These are phyloP conservation scores for Arion vulgaris DNA, from an alignment of 1,140 invertebrate species.

Conservation along the genomic window DNA sequence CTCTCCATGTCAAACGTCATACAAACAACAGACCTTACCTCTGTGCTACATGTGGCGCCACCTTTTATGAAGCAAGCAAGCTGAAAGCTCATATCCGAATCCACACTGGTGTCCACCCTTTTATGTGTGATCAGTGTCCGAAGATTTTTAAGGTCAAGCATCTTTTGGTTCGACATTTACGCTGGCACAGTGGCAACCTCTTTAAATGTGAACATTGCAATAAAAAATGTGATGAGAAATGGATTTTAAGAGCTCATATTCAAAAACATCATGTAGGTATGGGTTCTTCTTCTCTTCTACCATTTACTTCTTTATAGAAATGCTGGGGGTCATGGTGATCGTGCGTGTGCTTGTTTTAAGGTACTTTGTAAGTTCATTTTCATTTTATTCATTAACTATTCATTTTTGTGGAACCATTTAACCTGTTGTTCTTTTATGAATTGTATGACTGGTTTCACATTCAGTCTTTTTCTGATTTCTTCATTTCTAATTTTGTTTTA, in stretches of 20 bases:
- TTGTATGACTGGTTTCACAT: too few species aligned
- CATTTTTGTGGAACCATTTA: too few species aligned
- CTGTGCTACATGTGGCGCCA: background rate
- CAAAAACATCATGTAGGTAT: background rate
- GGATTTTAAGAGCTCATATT: background rate
- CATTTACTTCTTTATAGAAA: too few species aligned
- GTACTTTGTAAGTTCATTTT: too few species aligned
- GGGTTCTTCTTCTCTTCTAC: too few species aligned
- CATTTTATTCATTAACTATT: too few species aligned
- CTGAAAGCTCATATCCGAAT: background rate
- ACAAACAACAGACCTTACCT: background rate
- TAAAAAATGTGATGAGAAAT: background rate
- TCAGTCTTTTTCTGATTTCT: too few species aligned
- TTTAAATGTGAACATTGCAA: background rate
- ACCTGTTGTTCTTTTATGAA: too few species aligned
- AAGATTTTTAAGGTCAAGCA: background rate
- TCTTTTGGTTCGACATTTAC: slow-evolving; percentile 7
- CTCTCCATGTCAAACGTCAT: background rate
- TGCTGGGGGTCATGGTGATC: too few species aligned
- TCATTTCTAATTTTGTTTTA: too few species aligned
- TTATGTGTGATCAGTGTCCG: slow-evolving; percentile 1
- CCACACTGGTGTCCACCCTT: background rate
- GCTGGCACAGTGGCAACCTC: background rate
- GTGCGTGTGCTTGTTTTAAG: too few species aligned
- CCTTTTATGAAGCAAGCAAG: slow-evolving; percentile 1